Evolutionary conservation across 2,113 vertebrate genomes (phyloP), one percentile per base, ranked within the genome.

Genomic region (Cyphomyrus discorhynchus): DNA sequence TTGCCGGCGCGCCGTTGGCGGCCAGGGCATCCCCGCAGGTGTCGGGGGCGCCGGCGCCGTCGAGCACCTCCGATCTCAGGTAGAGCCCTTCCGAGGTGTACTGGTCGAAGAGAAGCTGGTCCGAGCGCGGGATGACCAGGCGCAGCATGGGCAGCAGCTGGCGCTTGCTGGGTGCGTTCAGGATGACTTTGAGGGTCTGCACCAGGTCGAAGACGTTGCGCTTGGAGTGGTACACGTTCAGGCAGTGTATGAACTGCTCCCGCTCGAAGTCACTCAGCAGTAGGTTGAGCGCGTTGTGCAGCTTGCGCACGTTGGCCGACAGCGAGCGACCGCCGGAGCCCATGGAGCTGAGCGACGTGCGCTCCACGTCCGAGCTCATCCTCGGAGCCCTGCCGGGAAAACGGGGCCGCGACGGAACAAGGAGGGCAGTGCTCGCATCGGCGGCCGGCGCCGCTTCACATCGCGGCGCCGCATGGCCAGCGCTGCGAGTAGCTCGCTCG

Each of bases 131-230:
- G 91, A 99, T 97, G 91, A 99, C 98, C 89, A 98, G 95, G 24
- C 98, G 97, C 90, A 99, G 95, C 97, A 99, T 96, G 91, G 98
- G 98, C 86, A 99, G 95, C 88, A 99, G 97, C 94, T 98, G 98
- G 56, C 98, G 94, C 92, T 98, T 98, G 92, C 95, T 96, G 87
- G 97, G 97, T 77, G 96, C 97, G 93, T 98, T 97, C 86, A 99
- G 96, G 91, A 99, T 97, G 56, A 98, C 97, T 87, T 97, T 95
- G 90, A 99, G 96, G 52, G 97, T 98, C 95, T 96, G 97, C 87
- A 99, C 98, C 95, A 99, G 95, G 95, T 99, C 98, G 95, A 96
- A 99, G 90, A 99, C 98, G 94, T 99, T 99, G 93, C 98, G 96
- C 91, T 97, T 97, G 93, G 97, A 96, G 95, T 98, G 98, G 95